phyloP scores from a whole-genome alignment of 2,113 vertebrate genomes.

The Tricholaema leucomelas region DNA sequence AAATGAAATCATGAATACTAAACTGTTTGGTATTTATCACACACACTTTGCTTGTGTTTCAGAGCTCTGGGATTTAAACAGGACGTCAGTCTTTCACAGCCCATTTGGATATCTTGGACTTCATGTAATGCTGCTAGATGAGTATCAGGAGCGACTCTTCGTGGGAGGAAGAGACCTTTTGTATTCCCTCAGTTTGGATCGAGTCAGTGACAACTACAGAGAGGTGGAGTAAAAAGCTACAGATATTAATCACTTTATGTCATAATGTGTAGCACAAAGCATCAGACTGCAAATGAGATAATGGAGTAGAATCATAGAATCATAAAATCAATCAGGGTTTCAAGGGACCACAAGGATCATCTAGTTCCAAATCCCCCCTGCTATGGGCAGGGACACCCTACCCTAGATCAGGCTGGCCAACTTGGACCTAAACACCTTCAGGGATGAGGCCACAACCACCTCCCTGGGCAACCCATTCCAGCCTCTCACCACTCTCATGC shows the following conservation, averaged over 20 bases:
- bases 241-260: neutral
- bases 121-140: constrained; percentile 89
- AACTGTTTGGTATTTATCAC: constrained; percentile 38
- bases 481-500: too few species aligned
- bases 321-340: too few species aligned
- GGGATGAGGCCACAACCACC: too few species aligned
- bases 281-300: neutral
- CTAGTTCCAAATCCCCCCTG: too few species aligned
- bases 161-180: constrained; percentile 90
- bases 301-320: too few species aligned
- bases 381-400: too few species aligned
- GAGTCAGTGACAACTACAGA: constrained; percentile 82
- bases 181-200: constrained; percentile 92
- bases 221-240: constrained; percentile 79
- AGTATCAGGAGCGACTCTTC: constrained; percentile 91
- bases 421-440: too few species aligned
- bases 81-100: constrained; percentile 89
- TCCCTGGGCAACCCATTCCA: too few species aligned
- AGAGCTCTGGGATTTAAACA: constrained; percentile 95
- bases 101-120: constrained; percentile 84
- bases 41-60: constrained; percentile 62
- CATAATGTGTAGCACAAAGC: neutral
- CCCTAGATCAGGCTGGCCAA: too few species aligned
- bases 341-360: too few species aligned
- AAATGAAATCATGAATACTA: neutral